phyloP scores from a whole-genome alignment of 2,797 vertebrate species.

The Alectoris magna region DNA sequence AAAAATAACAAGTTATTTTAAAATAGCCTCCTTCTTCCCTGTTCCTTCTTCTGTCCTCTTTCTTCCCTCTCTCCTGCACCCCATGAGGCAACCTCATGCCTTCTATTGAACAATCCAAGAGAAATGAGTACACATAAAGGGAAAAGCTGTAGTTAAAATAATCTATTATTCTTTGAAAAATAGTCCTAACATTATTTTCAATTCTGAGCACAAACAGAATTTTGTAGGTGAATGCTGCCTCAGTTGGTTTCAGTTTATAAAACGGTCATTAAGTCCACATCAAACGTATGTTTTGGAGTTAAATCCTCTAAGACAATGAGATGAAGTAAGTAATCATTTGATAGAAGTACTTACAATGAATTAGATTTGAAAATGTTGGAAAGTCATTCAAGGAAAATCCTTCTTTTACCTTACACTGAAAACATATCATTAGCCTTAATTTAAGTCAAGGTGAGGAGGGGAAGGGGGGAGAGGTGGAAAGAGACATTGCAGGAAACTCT shows the following conservation, averaged over 20 bases:
- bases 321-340: slow-evolving; percentile 52
- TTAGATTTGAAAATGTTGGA: slow-evolving; percentile 62
- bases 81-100: neutral
- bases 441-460: slow-evolving; percentile 77
- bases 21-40: neutral
- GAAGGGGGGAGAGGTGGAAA: neutral
- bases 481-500: slow-evolving; percentile 64
- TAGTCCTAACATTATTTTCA: slow-evolving; percentile 25
- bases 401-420: slow-evolving; percentile 70
- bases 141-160: slow-evolving; percentile 3
- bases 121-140: neutral
- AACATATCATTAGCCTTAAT: slow-evolving; percentile 86
- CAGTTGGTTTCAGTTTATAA: slow-evolving; percentile 49
- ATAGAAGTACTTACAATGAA: slow-evolving; percentile 49
- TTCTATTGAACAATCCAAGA: neutral
- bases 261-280: slow-evolving; percentile 14
- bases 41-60: neutral
- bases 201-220: slow-evolving; percentile 57
- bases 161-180: slow-evolving; percentile 34
- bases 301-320: slow-evolving; percentile 55
- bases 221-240: slow-evolving; percentile 5
- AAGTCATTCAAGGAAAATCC: slow-evolving; percentile 73
- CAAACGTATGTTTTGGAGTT: slow-evolving; percentile 35
- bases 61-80: neutral
- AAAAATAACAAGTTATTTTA: neutral